phyloP scores from a whole-genome alignment of 2,888 invertebrate species.

The Apamea sordens region DNA sequence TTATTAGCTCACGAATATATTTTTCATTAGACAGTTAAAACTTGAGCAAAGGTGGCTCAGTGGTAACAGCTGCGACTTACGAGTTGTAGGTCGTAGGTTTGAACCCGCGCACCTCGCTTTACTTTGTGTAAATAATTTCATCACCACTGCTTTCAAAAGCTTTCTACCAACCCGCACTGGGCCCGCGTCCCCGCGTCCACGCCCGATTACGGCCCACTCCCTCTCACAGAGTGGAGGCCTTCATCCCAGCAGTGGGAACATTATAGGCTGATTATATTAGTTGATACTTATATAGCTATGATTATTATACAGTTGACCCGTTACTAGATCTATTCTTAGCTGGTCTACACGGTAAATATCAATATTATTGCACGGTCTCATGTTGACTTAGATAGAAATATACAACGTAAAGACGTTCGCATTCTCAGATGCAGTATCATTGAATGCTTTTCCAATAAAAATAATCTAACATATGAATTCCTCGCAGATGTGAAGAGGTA shows the following conservation, averaged over 20 bases:
- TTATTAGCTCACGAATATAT: constrained; percentile 11
- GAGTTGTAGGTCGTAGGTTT: background rate
- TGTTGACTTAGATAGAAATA: constrained; percentile 4
- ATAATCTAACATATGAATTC: background rate
- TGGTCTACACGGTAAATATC: constrained; percentile 5
- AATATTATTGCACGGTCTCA: constrained; percentile 30
- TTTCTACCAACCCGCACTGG: background rate
- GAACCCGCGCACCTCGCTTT: background rate
- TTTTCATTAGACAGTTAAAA: background rate
- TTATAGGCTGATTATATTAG: background rate
- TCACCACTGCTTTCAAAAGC: background rate
- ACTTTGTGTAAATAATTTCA: background rate
- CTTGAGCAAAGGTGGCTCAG: background rate
- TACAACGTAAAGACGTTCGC: background rate
- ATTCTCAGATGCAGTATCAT: constrained; percentile 21
- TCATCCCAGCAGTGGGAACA: background rate
- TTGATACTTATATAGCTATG: background rate
- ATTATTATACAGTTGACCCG: background rate
- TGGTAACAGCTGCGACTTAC: background rate
- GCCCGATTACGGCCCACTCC: background rate
- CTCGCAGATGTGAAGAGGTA: background rate
- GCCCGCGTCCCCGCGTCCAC: background rate
- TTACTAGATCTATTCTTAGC: constrained; percentile 13
- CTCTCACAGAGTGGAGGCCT: background rate
- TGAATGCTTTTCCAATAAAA: constrained; percentile 21